phyloP scores from a whole-genome alignment of 2,888 invertebrate genomes.

The Adelognathus sp. region DNA sequence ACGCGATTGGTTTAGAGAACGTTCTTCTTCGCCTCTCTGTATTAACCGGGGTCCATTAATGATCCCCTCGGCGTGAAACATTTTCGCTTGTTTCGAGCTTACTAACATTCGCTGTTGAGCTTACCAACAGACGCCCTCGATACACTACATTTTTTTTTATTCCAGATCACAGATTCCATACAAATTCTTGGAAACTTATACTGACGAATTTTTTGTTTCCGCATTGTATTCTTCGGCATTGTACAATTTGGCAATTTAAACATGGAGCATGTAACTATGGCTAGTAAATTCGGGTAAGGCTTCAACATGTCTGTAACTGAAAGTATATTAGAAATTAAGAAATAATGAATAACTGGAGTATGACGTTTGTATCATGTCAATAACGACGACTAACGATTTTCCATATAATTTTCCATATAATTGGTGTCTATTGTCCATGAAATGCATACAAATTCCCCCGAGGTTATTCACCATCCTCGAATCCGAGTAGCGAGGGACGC shows the following conservation, averaged over 20 bases:
- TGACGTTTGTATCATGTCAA: too few relatives aligned
- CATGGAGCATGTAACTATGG: too few relatives aligned
- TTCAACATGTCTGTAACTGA: too few relatives aligned
- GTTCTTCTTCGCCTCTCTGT: conserved; percentile 44
- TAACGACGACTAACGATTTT: too few relatives aligned
- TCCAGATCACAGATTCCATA: not conserved
- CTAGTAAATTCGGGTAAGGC: too few relatives aligned
- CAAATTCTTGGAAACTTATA: not conserved
- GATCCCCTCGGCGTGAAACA: not conserved
- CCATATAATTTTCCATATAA: not conserved
- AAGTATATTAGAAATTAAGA: not conserved
- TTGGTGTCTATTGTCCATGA: not conserved
- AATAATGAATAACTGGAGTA: not conserved
- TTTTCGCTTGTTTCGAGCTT: conserved; percentile 2
- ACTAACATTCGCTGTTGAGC: not conserved
- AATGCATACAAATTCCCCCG: not conserved
- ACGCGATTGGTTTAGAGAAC: conserved; percentile 63
- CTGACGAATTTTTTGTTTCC: not conserved
- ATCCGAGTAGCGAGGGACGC: conserved; percentile 3
- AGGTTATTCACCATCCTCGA: not conserved
- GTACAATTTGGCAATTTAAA: not conserved
- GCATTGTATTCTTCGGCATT: not conserved
- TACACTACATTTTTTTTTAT: not conserved
- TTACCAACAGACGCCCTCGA: not conserved
- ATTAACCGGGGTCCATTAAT: conserved; percentile 24